Conservation (phyloP, 2,113 vertebrate species). For the Macquaria australasica region DNA sequence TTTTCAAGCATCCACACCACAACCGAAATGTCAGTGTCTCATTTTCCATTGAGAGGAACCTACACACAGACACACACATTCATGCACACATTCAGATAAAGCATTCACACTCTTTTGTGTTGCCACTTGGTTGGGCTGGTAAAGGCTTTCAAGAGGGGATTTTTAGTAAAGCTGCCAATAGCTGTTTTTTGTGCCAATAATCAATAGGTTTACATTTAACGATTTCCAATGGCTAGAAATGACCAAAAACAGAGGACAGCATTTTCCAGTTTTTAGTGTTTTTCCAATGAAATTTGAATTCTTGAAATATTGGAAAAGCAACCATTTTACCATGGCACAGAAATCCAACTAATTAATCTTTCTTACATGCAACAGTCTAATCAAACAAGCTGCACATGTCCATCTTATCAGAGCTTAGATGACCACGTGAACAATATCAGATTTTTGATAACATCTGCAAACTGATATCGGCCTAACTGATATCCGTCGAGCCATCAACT, state of each 20-base stretch:
- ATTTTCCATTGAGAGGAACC: conserved; percentile 36
- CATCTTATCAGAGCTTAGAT: not conserved
- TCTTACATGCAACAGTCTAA: not conserved
- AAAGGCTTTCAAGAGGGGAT: not conserved
- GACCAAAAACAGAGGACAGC: not conserved
- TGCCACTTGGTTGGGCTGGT: not conserved
- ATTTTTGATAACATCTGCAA: not conserved
- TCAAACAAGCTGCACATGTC: not conserved
- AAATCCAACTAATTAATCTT: not conserved
- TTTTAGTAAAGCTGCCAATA: not conserved
- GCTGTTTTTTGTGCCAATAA: not conserved
- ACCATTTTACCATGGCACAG: too few species aligned
- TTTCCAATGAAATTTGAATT: not conserved
- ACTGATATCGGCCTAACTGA: not conserved
- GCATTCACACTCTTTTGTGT: not conserved
- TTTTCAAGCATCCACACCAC: conserved; percentile 60
- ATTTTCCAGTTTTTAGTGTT: not conserved
- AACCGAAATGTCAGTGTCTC: conserved; percentile 62
- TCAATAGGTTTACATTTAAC: not conserved
- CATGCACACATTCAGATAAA: not conserved
- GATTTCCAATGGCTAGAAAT: not conserved
- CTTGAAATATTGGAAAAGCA: not conserved
- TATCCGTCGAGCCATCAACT: not conserved
- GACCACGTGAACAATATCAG: not conserved
- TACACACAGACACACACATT: not conserved